Evolutionary conservation across 2,888 invertebrate genomes (phyloP).

Genomic region (Chrysina gloriosa): DNA sequence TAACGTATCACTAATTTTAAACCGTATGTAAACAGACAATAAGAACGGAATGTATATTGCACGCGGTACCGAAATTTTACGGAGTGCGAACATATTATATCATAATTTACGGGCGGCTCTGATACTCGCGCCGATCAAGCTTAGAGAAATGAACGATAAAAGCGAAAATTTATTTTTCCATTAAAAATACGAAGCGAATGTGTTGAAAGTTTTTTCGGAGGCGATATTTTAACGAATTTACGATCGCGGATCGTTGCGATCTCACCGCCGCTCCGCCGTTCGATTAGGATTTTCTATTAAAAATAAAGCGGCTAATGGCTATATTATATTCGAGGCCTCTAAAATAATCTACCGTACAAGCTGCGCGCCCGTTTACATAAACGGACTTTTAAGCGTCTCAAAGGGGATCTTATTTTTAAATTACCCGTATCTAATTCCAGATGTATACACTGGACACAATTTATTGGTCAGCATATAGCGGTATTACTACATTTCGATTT

Average conservation of each 20-base stretch:
- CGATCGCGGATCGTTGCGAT: neutral
- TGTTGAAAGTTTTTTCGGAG: slow-evolving; percentile 19
- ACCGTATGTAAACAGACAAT: slow-evolving; percentile 22
- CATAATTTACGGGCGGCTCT: slow-evolving; percentile 17
- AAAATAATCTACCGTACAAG: neutral
- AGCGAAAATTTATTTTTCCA: slow-evolving; percentile 10
- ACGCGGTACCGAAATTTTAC: slow-evolving; percentile 25
- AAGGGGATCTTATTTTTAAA: slow-evolving; percentile 12
- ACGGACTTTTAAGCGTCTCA: neutral
- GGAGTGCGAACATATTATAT: slow-evolving; percentile 22
- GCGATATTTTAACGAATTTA: slow-evolving; percentile 10
- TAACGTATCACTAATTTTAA: slow-evolving; percentile 11
- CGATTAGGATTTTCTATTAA: too few relatives aligned
- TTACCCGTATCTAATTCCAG: slow-evolving; percentile 14
- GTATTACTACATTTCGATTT: slow-evolving; percentile 6
- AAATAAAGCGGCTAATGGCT: neutral
- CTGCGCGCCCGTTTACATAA: neutral
- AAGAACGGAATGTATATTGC: slow-evolving; percentile 27
- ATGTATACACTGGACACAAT: slow-evolving; percentile 8
- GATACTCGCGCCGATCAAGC: slow-evolving; percentile 13
- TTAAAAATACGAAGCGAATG: slow-evolving; percentile 15
- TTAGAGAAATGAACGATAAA: slow-evolving; percentile 28
- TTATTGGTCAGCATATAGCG: slow-evolving; percentile 10
- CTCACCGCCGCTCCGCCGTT: too few relatives aligned
- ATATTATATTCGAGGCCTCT: slow-evolving; percentile 7